These are phyloP conservation scores for Moxostoma hubbsi DNA, from an alignment of 2,797 vertebrate species.

Conservation along the genomic window DNA sequence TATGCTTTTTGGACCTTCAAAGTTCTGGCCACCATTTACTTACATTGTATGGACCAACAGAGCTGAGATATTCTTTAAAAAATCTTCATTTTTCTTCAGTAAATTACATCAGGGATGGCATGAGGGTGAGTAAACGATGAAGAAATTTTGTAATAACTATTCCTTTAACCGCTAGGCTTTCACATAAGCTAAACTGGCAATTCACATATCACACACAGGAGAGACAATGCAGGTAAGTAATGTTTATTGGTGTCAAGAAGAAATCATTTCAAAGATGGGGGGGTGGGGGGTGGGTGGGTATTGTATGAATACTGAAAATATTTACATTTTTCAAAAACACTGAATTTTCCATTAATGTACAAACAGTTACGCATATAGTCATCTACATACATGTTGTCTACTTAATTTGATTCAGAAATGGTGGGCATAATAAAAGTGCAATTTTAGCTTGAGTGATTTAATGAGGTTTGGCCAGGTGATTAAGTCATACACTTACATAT, in stretches of 20 bases:
- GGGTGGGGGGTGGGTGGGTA: no score
- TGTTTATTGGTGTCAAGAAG: conserved; percentile 31
- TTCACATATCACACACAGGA: neutral
- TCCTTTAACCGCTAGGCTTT: neutral
- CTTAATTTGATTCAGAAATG: conserved; percentile 36
- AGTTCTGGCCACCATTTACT: no score
- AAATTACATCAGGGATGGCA: no score
- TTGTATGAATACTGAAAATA: conserved; percentile 12
- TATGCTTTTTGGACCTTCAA: no score
- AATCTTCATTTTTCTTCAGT: no score
- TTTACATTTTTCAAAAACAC: conserved; percentile 50
- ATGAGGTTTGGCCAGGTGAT: conserved; percentile 38
- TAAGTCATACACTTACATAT: conserved; percentile 35
- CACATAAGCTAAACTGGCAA: neutral
- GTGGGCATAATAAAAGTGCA: conserved; percentile 65
- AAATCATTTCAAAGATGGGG: neutral
- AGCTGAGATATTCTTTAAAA: no score
- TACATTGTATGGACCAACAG: no score
- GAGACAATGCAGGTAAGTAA: neutral
- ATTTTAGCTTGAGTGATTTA: conserved; percentile 34
- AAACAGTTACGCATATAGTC: conserved; percentile 48
- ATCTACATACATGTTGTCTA: conserved; percentile 41
- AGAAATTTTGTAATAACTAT: neutral
- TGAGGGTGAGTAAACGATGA: neutral
- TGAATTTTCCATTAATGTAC: conserved; percentile 47